These are phyloP conservation scores for Alectura lathami DNA, from an alignment of 2,113 vertebrate genomes.

Conservation along the genomic window DNA sequence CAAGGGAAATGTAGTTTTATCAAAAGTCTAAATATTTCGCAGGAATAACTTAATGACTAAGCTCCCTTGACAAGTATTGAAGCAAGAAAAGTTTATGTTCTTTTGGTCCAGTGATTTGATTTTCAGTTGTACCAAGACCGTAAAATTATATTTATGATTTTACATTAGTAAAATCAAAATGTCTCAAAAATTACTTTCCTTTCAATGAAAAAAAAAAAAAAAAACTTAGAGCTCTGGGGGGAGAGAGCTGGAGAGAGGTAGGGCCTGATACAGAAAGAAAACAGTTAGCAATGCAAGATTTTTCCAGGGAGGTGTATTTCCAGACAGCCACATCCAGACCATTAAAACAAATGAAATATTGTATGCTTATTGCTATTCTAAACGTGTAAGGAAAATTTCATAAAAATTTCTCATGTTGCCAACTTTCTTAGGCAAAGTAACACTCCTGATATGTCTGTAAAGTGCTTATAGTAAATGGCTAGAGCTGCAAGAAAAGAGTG, in stretches of 20 bases:
- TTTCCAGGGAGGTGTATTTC: constrained; percentile 4
- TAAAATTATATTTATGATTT: neutral
- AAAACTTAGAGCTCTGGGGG: neutral
- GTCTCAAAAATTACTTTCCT: neutral
- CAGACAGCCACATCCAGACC: constrained; percentile 4
- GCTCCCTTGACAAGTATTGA: neutral
- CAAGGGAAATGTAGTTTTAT: neutral
- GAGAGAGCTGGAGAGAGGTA: neutral
- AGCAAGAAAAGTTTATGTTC: neutral
- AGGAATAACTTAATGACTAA: neutral
- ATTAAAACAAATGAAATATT: constrained; percentile 36
- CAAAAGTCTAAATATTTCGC: constrained; percentile 7
- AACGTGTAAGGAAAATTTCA: constrained; percentile 10
- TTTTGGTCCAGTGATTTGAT: neutral
- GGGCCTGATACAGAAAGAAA: neutral
- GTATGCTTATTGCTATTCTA: constrained; percentile 43
- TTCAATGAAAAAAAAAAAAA: constrained; percentile 7
- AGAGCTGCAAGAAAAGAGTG: neutral
- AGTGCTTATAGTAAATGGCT: neutral
- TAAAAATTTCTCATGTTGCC: constrained; percentile 2
- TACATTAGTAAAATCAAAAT: neutral
- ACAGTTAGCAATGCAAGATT: neutral
- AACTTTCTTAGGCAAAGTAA: constrained; percentile 8
- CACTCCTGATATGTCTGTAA: neutral
- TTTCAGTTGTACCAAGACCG: neutral